Evolutionary conservation across 1,140 invertebrate species (phyloP).

Genomic region (Stenopsyche tienmushanensis): DNA sequence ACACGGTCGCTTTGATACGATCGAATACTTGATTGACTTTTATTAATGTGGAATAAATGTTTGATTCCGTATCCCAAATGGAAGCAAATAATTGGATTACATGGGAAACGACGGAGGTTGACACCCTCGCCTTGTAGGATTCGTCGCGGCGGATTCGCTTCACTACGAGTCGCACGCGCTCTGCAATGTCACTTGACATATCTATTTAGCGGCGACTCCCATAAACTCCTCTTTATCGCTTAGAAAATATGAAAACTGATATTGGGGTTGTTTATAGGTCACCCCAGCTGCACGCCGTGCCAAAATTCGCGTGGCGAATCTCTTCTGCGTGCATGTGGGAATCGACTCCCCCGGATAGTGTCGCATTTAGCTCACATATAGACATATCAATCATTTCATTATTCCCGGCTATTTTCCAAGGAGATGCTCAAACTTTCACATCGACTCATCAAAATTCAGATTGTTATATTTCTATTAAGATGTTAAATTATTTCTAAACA

Average conservation of each 20-base stretch:
- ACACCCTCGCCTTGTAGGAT: slow-evolving; percentile 9
- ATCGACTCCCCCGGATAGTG: not conserved
- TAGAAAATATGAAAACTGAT: slow-evolving; percentile 27
- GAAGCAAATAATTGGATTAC: slow-evolving; percentile 40
- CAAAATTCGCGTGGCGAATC: slow-evolving; percentile 35
- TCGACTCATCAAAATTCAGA: no score
- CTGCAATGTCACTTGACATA: slow-evolving; percentile 38
- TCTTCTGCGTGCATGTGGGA: slow-evolving; percentile 1
- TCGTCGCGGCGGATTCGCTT: slow-evolving; percentile 25
- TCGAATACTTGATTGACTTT: not conserved
- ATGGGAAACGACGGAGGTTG: slow-evolving; percentile 38
- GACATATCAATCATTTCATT: no score
- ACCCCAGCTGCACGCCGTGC: not conserved
- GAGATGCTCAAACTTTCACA: no score
- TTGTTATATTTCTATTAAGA: no score
- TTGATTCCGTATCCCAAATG: no score
- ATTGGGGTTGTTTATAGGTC: slow-evolving; percentile 26
- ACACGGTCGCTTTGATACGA: not conserved
- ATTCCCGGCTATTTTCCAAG: no score
- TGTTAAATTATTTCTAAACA: no score
- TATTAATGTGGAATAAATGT: no score
- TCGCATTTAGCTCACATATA: no score
- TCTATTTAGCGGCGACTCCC: slow-evolving; percentile 35
- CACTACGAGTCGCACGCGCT: slow-evolving; percentile 33
- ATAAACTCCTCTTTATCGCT: slow-evolving; percentile 23